Percentiles rank a stretch among this genome's conserved stretches.
Conservation (phyloP, 2,113 vertebrate species). For the Thryonomys swinderianus region DNA sequence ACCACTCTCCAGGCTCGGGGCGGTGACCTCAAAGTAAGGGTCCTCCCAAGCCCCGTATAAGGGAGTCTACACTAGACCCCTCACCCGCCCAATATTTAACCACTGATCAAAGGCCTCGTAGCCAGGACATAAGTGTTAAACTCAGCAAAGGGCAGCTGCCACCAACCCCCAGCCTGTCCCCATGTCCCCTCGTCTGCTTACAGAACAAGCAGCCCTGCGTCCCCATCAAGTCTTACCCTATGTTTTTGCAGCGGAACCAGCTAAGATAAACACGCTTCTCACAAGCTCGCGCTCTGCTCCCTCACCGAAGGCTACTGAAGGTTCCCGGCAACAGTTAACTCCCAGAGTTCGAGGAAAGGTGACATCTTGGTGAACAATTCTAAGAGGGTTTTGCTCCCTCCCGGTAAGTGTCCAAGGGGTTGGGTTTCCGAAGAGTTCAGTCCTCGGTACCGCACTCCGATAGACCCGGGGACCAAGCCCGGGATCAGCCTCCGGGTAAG, state of each 20-base stretch:
- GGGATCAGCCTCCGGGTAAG: background rate
- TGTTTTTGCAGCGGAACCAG: background rate
- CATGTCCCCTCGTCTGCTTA: background rate
- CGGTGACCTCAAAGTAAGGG: no score
- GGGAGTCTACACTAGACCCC: background rate
- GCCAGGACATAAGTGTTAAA: background rate
- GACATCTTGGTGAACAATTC: slow-evolving; percentile 48
- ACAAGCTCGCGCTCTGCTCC: background rate
- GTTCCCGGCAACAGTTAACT: slow-evolving; percentile 35
- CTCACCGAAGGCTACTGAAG: background rate
- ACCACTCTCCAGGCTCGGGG: no score
- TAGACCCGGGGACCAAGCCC: background rate
- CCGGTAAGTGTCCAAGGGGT: slow-evolving; percentile 14
- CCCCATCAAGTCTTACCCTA: background rate
- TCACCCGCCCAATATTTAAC: background rate
- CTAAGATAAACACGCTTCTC: slow-evolving; percentile 24
- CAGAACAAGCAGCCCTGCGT: background rate
- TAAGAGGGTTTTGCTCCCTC: slow-evolving; percentile 58
- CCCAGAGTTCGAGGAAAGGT: slow-evolving; percentile 66
- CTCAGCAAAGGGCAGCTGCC: background rate
- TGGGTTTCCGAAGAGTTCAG: slow-evolving; percentile 56
- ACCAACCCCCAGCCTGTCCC: background rate
- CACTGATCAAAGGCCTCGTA: background rate
- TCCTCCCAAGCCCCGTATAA: no score
- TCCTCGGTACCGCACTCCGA: slow-evolving; percentile 51